A percentile compares a stretch with the other conserved stretches of the same genome.
phyloP scores from a whole-genome alignment of 2,888 invertebrate species.

The Adelphocoris suturalis region DNA sequence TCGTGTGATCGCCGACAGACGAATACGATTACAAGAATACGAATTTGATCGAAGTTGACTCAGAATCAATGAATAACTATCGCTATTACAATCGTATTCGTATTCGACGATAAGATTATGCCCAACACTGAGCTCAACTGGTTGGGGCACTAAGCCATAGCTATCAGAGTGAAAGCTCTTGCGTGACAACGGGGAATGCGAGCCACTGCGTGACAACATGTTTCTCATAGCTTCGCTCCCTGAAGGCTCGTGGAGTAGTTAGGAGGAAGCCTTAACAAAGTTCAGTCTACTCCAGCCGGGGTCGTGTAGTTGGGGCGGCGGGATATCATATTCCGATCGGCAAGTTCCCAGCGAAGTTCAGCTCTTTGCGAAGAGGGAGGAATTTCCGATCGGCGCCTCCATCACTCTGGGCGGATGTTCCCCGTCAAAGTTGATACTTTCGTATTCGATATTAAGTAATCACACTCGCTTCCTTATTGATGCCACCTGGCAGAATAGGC shows the following conservation, averaged over 20 bases:
- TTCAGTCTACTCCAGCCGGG: neutral
- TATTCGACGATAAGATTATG: too few relatives aligned
- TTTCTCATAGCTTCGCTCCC: neutral
- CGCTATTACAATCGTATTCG: too few relatives aligned
- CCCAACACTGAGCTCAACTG: too few relatives aligned
- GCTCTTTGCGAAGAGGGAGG: neutral
- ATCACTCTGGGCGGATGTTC: neutral
- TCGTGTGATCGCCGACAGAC: too few relatives aligned
- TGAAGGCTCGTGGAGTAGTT: neutral
- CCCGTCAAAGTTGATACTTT: neutral
- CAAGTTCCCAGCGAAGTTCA: neutral
- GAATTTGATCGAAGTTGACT: too few relatives aligned
- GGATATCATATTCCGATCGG: neutral
- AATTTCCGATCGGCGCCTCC: neutral
- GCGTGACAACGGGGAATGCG: conserved; percentile 13
- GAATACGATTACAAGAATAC: too few relatives aligned
- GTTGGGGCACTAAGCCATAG: too few relatives aligned
- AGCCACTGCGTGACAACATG: conserved; percentile 1
- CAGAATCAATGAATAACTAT: too few relatives aligned
- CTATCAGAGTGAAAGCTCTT: neutral
- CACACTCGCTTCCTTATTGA: neutral
- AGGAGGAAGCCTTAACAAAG: neutral
- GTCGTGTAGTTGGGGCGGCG: neutral
- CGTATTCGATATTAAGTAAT: neutral
- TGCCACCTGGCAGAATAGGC: neutral